A percentile compares a stretch with the other conserved stretches of the same genome.
Conservation (phyloP, 2,797 vertebrate genomes). For the Tokudaia tokunoshimensis region DNA sequence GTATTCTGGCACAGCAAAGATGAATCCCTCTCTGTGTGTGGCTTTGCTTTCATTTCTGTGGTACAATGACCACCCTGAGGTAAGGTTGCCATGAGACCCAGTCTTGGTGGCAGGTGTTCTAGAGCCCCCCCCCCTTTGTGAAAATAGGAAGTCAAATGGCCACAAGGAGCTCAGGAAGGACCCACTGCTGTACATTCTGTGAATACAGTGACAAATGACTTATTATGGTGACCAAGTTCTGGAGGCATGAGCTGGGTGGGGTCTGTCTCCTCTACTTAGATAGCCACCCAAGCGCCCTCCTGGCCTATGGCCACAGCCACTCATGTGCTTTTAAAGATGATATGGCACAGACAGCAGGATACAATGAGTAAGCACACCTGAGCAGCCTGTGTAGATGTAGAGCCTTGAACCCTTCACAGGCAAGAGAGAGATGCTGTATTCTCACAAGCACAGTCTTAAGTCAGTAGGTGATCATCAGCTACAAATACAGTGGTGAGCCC, state of each 20-base stretch:
- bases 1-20: not conserved
- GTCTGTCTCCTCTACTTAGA: too few relatives aligned
- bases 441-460: not conserved
- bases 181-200: fast-evolving
- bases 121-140: not conserved
- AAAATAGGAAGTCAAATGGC: not conserved
- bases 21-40: not conserved
- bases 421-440: not conserved
- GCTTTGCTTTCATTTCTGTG: not conserved
- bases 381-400: not conserved
- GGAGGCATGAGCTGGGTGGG: not conserved
- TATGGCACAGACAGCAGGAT: too few relatives aligned
- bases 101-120: not conserved
- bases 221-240: not conserved
- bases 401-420: too few relatives aligned
- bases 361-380: not conserved
- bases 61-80: not conserved
- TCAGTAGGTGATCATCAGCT: not conserved
- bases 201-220: not conserved
- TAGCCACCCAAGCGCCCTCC: not conserved
- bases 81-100: not conserved
- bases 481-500: too few relatives aligned
- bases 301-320: not conserved
- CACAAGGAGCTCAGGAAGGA: not conserved
- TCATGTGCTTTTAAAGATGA: not conserved